Evolutionary conservation across 2,113 vertebrate species (phyloP), one percentile per base, ranked within the genome.

Genomic region (Tenrec ecaudatus): DNA sequence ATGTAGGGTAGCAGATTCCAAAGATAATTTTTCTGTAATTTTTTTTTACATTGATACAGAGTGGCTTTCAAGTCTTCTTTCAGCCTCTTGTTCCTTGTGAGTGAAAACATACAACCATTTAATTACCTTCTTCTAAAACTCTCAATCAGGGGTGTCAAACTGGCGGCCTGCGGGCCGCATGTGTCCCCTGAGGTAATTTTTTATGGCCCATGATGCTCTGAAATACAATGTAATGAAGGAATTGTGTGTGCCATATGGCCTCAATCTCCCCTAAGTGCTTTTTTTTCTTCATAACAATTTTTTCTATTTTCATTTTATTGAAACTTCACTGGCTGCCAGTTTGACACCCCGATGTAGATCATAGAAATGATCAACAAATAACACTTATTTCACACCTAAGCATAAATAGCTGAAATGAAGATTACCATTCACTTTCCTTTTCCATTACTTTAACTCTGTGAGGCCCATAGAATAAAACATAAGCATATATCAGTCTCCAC

Each of bases 401-500:
- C 98, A 99, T 98, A 99, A 98, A 98, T 96, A 98, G 98, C 98
- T 98, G 97, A 96, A 98, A 98, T 97, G 98, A 98, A 97, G 97
- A 98, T 98, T 98, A 98, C 96, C 98, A 98, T 95, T 99, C 98
- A 69, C 96, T 96, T 88, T 98, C 98, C 22, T 98, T 98, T 98
- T 99, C 98, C 75, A 98, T 95, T 40, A 98, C 96, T 97, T 99
- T 99, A 87, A 99, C 98, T 96, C 99, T 98, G 86, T 99, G 99
- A 22, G 99, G 99, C 47, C 99, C 99, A 1, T 99, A 99, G 81
- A 99, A 98, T 93, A 99, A 98, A 96, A 99, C 99, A 15, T 99
- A 99, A 33, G 99, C 99, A 99, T 99, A 95, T 99, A 99, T 99
- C 99, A 99, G 98, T 99, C 99, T 90, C 99, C 99, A 16, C 99